Percentiles rank a stretch among this genome's conserved stretches.
Evolutionary conservation across 2,888 invertebrate genomes (phyloP).

Genomic region (Alcis repandata): DNA sequence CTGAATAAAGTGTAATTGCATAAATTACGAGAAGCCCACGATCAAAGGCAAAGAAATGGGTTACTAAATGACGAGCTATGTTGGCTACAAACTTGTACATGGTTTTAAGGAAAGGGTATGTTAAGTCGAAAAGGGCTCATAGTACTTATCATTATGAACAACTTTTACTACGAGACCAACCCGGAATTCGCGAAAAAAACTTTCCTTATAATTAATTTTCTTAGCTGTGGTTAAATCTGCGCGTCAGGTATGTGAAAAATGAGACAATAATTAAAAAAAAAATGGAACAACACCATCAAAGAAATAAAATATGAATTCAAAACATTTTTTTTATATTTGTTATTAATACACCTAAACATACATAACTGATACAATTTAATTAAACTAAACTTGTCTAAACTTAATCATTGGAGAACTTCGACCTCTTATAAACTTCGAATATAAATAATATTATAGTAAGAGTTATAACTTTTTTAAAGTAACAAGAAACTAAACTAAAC

Average conservation of each 20-base stretch:
- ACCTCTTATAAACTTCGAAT: background rate
- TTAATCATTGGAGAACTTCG: background rate
- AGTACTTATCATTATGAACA: no score
- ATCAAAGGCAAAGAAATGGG: slow-evolving; percentile 57
- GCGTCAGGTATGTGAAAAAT: no score
- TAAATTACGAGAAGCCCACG: slow-evolving; percentile 65
- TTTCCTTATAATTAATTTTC: no score
- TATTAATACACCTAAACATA: background rate
- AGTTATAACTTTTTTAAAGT: background rate
- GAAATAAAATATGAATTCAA: background rate
- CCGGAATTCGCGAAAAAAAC: no score
- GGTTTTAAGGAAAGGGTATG: no score
- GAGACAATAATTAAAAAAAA: background rate
- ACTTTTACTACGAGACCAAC: no score
- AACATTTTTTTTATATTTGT: background rate
- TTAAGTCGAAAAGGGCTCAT: no score
- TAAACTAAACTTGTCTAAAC: background rate
- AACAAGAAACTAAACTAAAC: background rate
- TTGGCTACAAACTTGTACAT: no score
- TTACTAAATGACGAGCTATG: slow-evolving; percentile 45
- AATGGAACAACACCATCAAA: background rate
- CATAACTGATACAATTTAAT: background rate
- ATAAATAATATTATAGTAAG: background rate
- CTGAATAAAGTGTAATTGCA: slow-evolving; percentile 66
- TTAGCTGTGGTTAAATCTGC: no score